Conservation (phyloP, 2,888 invertebrate species). For the Drosophila birchii region DNA sequence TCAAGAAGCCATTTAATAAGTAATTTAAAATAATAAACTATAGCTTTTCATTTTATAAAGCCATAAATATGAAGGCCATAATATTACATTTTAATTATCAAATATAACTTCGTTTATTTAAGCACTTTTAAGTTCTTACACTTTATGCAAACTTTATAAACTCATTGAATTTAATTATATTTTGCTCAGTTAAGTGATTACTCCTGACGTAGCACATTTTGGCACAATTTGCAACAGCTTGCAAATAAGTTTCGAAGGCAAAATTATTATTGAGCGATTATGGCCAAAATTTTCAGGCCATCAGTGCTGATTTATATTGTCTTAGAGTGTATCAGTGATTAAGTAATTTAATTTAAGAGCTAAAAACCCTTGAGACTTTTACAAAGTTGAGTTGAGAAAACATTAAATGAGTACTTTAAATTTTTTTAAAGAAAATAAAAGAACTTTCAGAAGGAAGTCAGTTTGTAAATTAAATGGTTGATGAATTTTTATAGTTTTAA, state of each 20-base stretch:
- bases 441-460: background rate
- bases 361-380: background rate
- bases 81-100: background rate
- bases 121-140: background rate
- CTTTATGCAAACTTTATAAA: slow-evolving; percentile 3
- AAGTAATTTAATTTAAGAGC: background rate
- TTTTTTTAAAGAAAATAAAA: too few relatives aligned
- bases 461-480: too few relatives aligned
- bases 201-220: slow-evolving; percentile 9
- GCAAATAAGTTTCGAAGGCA: slow-evolving; percentile 4
- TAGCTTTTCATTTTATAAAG: too few relatives aligned
- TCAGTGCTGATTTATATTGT: slow-evolving; percentile 2
- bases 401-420: background rate
- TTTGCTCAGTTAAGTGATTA: slow-evolving; percentile 3
- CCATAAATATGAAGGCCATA: background rate
- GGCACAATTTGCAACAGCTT: slow-evolving; percentile 13
- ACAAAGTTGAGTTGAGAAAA: background rate
- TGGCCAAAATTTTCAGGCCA: background rate
- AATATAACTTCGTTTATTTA: background rate
- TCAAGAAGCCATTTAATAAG: too few relatives aligned
- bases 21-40: too few relatives aligned
- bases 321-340: background rate
- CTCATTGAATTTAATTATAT: slow-evolving; percentile 13
- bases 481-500: background rate
- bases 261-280: slow-evolving; percentile 2